These are phyloP conservation scores for Pandemis corylana DNA, from an alignment of 2,888 invertebrate genomes.

Conservation along the genomic window DNA sequence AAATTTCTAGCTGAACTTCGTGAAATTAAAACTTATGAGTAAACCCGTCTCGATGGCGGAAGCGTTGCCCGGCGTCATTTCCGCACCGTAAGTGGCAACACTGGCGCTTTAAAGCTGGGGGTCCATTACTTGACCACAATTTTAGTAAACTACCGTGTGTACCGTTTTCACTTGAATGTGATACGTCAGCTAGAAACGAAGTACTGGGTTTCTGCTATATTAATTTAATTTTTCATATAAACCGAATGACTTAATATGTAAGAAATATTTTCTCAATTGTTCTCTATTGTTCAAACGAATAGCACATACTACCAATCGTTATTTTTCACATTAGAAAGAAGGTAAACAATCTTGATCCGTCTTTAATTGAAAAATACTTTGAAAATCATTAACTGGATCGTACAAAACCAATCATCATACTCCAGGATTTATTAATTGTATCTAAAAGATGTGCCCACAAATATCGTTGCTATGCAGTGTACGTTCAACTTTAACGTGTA, in stretches of 20 bases:
- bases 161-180: no score
- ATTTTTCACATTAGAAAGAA: no score
- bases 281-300: background rate
- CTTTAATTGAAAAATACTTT: no score
- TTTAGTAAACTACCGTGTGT: background rate
- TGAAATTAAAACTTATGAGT: conserved; percentile 12
- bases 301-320: background rate
- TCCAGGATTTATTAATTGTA: no score
- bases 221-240: background rate
- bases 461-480: conserved; percentile 6
- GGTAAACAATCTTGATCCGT: no score
- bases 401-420: no score
- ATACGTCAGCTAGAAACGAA: no score
- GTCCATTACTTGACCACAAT: conserved; percentile 3
- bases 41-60: conserved; percentile 41
- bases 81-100: conserved; percentile 37
- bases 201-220: no score
- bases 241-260: no score
- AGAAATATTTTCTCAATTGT: background rate
- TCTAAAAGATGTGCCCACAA: background rate
- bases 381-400: no score
- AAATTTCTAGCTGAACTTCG: background rate
- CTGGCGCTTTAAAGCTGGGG: conserved; percentile 10
- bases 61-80: conserved; percentile 46
- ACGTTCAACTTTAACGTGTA: background rate